Percentiles rank a stretch among this genome's conserved stretches.
Evolutionary conservation across 1,140 invertebrate species (phyloP).

Genomic region (Tetraneura akinire): DNA sequence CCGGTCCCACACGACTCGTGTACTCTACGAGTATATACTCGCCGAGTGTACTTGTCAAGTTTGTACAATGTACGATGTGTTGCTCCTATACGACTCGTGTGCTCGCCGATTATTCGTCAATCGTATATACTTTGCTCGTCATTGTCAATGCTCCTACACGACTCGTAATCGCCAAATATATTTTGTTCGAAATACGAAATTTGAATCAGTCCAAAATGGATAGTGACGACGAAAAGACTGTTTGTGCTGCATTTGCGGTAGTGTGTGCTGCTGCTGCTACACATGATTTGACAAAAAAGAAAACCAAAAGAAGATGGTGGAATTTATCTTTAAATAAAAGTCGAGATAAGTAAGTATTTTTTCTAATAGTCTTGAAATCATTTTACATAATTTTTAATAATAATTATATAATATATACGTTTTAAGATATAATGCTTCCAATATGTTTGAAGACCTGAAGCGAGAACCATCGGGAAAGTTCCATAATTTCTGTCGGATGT

Average conservation of each 20-base stretch:
- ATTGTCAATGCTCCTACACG: no score
- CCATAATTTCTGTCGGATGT: slow-evolving; percentile 48
- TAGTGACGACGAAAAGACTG: slow-evolving; percentile 8
- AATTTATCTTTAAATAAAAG: slow-evolving; percentile 23
- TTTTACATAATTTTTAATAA: slow-evolving; percentile 18
- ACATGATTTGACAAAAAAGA: slow-evolving; percentile 23
- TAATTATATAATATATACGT: slow-evolving; percentile 18
- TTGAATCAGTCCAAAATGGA: slow-evolving; percentile 17
- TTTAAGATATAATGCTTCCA: slow-evolving; percentile 27
- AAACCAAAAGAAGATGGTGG: slow-evolving; percentile 4
- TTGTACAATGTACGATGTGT: no score
- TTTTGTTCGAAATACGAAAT: no score
- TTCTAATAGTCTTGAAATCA: slow-evolving; percentile 9
- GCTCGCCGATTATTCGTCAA: no score
- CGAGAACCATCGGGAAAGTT: slow-evolving; percentile 28
- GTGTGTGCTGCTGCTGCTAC: slow-evolving; percentile 10
- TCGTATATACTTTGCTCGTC: no score
- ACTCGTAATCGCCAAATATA: no score
- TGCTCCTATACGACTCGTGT: no score
- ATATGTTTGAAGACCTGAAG: slow-evolving; percentile 15
- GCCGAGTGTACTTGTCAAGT: no score
- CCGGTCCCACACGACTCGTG: no score
- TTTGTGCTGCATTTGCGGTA: slow-evolving; percentile 17
- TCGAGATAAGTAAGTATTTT: slow-evolving; percentile 30
- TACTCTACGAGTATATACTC: no score